Percentiles rank a stretch among this genome's conserved stretches.
Conservation (phyloP, 2,888 invertebrate genomes). For the Hypselothyrea guttata region DNA sequence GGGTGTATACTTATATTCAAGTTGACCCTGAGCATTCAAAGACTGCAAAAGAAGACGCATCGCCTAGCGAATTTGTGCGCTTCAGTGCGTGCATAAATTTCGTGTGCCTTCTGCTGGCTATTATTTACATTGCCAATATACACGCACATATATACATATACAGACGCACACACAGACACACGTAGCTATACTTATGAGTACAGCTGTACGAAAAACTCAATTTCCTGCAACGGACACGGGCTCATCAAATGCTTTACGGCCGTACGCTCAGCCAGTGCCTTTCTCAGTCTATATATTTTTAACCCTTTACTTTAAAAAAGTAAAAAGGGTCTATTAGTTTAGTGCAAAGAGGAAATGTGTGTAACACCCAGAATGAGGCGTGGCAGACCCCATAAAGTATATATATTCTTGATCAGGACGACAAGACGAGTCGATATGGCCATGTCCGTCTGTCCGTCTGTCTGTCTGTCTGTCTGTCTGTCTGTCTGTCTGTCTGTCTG, state of each 20-base stretch:
- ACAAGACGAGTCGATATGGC: too few relatives aligned
- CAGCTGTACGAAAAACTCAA: conserved; percentile 75
- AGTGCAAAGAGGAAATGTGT: too few relatives aligned
- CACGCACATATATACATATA: conserved; percentile 16
- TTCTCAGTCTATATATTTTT: not conserved
- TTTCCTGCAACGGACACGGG: conserved; percentile 71
- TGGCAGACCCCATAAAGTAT: too few relatives aligned
- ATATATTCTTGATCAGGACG: too few relatives aligned
- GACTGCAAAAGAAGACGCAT: conserved; percentile 42
- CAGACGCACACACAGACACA: not conserved
- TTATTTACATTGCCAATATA: conserved; percentile 58
- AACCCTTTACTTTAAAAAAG: too few relatives aligned
- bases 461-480: too few relatives aligned
- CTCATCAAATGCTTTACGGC: conserved; percentile 71
- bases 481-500: too few relatives aligned
- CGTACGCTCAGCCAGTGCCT: conserved; percentile 7
- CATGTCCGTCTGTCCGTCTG: too few relatives aligned
- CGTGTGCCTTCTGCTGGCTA: conserved; percentile 54
- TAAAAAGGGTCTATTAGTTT: too few relatives aligned
- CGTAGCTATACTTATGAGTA: conserved; percentile 5
- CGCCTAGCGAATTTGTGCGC: conserved; percentile 52
- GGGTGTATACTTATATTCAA: conserved; percentile 11
- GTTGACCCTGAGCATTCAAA: conserved; percentile 57
- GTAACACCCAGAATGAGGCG: too few relatives aligned
- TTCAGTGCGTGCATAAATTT: conserved; percentile 64